Evolutionary conservation across 2,888 invertebrate genomes (phyloP).

Genomic region (Diploptera punctata): DNA sequence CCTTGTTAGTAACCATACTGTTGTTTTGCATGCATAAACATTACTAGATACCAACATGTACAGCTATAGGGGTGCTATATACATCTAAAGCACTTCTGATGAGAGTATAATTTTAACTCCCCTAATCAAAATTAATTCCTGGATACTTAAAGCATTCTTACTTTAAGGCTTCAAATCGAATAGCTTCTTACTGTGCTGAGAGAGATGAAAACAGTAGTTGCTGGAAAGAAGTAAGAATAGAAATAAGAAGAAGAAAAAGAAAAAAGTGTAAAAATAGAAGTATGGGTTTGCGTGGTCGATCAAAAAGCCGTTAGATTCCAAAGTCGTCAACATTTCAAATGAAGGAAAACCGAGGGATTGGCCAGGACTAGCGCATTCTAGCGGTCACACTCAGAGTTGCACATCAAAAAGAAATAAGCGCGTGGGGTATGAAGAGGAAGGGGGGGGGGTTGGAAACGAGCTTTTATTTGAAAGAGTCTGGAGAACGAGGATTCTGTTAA

Average conservation of each 20-base stretch:
- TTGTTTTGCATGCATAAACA: no score
- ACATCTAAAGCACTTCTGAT: no score
- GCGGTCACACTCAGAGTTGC: conserved; percentile 28
- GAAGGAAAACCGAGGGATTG: conserved; percentile 34
- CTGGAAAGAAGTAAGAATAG: not conserved
- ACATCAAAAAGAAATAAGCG: conserved; percentile 23
- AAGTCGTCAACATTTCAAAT: conserved; percentile 38
- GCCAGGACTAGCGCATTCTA: conserved; percentile 1
- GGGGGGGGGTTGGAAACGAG: conserved; percentile 8
- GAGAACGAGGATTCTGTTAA: conserved; percentile 26
- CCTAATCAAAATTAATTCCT: no score
- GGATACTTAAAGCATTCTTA: no score
- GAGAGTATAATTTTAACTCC: no score
- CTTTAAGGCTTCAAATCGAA: no score
- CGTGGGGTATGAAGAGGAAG: no score
- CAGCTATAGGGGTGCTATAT: no score
- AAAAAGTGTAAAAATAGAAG: conserved; percentile 18
- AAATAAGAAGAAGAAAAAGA: no score
- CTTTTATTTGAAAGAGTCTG: conserved; percentile 29
- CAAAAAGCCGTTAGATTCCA: conserved; percentile 38
- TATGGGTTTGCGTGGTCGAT: conserved; percentile 30
- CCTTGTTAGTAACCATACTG: no score
- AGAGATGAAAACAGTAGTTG: not conserved
- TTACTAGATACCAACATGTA: no score
- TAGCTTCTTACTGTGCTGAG: conserved; percentile 20